phyloP scores from a whole-genome alignment of 2,888 invertebrate genomes.

The Petrophora chlorosata region DNA sequence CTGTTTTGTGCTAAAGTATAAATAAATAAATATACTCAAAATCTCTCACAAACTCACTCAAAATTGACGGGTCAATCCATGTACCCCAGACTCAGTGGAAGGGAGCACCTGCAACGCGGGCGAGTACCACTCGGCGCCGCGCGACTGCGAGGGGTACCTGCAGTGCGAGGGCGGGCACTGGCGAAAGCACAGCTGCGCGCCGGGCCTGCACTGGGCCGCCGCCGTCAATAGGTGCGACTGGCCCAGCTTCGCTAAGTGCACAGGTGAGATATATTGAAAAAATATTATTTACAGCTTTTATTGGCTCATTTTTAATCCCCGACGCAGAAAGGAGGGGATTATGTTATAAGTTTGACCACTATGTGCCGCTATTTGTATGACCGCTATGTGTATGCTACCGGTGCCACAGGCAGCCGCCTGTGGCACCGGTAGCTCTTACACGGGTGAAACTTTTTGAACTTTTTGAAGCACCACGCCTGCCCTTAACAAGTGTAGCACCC shows the following conservation, averaged over 20 bases:
- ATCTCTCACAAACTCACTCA: no score
- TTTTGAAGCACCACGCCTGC: no score
- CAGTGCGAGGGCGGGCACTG: slow-evolving; percentile 90
- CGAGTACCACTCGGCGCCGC: slow-evolving; percentile 84
- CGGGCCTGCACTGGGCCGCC: slow-evolving; percentile 91
- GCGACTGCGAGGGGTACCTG: slow-evolving; percentile 89
- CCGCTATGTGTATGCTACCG: no score
- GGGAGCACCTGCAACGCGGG: slow-evolving; percentile 71
- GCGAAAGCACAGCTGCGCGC: slow-evolving; percentile 89
- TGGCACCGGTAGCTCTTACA: no score
- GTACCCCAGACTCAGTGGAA: slow-evolving; percentile 66
- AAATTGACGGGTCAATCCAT: no score
- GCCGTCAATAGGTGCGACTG: slow-evolving; percentile 89
- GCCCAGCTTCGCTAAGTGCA: slow-evolving; percentile 90
- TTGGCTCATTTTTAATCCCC: no score
- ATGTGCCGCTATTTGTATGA: no score
- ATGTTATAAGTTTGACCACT: not conserved
- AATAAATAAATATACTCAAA: no score
- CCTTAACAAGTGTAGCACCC: no score
- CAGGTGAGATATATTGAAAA: slow-evolving; percentile 48
- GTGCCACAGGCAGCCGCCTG: no score
- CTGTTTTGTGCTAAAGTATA: no score
- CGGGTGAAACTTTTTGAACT: no score
- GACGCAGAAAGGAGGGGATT: not conserved
- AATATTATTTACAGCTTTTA: not conserved